These are phyloP conservation scores for Tenthredo amoena DNA, from an alignment of 2,888 invertebrate genomes.

Conservation along the genomic window DNA sequence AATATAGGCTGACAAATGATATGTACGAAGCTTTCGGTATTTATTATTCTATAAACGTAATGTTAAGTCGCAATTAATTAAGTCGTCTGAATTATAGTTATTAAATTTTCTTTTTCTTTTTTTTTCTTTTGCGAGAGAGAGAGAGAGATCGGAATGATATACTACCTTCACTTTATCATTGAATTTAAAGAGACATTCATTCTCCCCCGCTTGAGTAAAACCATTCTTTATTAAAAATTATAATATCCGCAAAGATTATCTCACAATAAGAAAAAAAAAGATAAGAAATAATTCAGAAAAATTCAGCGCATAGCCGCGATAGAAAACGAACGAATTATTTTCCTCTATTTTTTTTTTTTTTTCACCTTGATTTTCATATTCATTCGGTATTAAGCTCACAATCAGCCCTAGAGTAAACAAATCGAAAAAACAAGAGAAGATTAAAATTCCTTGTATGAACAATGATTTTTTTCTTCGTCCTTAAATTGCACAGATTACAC, in stretches of 20 bases:
- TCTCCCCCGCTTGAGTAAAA: neutral
- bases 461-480: neutral
- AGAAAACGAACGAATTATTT: neutral
- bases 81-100: conserved; percentile 14
- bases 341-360: neutral
- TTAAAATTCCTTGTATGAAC: neutral
- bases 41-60: conserved; percentile 33
- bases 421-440: neutral
- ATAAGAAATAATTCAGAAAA: neutral
- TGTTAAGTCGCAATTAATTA: conserved; percentile 1
- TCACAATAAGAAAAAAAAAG: neutral
- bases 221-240: neutral
- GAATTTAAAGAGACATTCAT: neutral
- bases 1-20: conserved; percentile 44
- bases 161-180: neutral
- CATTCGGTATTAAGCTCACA: neutral
- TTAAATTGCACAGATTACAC: neutral
- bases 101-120: neutral
- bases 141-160: neutral
- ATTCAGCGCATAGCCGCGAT: neutral
- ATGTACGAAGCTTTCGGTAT: conserved; percentile 48
- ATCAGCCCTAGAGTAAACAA: neutral
- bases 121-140: neutral
- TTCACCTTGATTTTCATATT: neutral
- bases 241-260: neutral